Evolutionary conservation across 2,113 vertebrate species (phyloP).

Genomic region (Corythaixoides concolor): DNA sequence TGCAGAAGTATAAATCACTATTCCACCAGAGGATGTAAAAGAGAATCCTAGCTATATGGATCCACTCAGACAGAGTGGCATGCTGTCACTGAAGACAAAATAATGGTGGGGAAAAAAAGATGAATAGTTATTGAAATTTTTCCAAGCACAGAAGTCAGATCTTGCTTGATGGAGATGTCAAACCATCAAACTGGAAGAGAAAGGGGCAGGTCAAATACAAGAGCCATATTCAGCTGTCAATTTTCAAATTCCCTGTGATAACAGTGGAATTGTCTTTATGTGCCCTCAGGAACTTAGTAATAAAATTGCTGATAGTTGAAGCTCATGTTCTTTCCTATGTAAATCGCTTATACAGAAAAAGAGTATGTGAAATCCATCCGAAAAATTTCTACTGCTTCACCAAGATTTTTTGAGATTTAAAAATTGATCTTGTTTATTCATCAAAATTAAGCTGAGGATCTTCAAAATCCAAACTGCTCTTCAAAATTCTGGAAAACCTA

Average conservation of each 20-base stretch:
- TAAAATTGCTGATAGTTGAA: not conserved
- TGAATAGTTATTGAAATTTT: not conserved
- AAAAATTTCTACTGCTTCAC: not conserved
- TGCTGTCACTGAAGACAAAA: not conserved
- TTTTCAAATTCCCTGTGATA: not conserved
- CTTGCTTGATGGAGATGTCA: not conserved
- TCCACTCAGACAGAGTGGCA: not conserved
- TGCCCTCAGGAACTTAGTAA: not conserved
- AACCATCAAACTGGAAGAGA: not conserved
- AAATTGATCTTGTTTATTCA: not conserved
- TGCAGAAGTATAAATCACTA: not conserved
- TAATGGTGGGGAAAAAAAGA: not conserved
- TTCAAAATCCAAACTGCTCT: not conserved
- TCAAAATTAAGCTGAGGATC: not conserved
- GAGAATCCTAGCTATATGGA: not conserved
- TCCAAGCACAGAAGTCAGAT: not conserved
- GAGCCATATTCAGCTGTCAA: not conserved
- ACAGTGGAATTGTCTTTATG: not conserved
- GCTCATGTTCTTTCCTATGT: not conserved
- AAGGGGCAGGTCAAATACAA: not conserved
- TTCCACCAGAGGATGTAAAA: not conserved
- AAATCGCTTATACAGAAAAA: not conserved
- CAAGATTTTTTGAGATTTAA: not conserved
- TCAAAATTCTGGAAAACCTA: not conserved
- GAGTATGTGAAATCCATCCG: not conserved